These are phyloP conservation scores for Cyrtonyx montezumae DNA, from an alignment of 2,113 vertebrate genomes.

Conservation along the genomic window DNA sequence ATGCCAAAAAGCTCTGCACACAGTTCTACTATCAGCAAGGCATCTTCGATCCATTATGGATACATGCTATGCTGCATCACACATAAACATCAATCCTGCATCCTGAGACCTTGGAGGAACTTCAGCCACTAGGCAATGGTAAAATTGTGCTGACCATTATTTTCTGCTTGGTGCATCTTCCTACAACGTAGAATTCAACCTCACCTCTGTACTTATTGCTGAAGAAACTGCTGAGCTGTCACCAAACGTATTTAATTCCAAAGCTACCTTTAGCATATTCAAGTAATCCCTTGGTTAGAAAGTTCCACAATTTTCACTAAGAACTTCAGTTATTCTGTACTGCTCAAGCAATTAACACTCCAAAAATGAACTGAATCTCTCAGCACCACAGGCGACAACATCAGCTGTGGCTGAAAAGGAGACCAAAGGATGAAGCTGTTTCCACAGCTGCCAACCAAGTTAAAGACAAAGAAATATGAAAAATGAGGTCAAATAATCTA, in stretches of 20 bases:
- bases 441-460: neutral
- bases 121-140: neutral
- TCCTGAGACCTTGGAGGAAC: neutral
- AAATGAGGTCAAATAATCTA: neutral
- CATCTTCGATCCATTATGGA: neutral
- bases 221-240: neutral
- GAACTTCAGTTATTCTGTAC: neutral
- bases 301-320: neutral
- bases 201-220: neutral
- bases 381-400: neutral
- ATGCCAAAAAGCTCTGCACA: neutral
- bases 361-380: neutral
- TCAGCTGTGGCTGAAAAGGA: neutral
- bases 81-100: neutral
- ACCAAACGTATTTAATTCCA: neutral
- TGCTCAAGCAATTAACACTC: neutral
- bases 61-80: neutral
- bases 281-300: neutral
- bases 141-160: neutral
- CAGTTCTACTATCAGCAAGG: neutral
- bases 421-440: neutral
- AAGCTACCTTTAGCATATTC: neutral
- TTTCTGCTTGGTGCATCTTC: neutral
- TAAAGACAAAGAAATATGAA: neutral
- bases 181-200: neutral